phyloP scores from a whole-genome alignment of 2,113 vertebrate species.

The Nymphicus hollandicus region DNA sequence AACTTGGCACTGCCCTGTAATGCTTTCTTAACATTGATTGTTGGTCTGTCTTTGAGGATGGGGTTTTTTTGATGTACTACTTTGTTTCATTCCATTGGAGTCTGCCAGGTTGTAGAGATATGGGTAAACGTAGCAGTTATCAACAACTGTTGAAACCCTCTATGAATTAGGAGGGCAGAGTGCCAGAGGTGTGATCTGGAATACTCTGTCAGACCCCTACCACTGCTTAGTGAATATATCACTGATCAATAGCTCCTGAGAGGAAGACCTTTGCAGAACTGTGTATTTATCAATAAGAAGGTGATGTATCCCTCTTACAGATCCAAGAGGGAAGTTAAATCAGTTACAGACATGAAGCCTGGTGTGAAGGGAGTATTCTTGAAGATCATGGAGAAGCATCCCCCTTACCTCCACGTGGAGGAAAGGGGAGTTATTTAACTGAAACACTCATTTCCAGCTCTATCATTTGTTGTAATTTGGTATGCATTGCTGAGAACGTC shows the following conservation, averaged over 20 bases:
- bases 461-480: background rate
- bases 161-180: background rate
- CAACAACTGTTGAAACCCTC: background rate
- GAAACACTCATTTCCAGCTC: background rate
- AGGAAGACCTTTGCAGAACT: background rate
- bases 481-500: background rate
- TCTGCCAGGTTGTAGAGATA: background rate
- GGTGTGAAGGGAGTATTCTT: background rate
- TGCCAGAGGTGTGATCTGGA: background rate
- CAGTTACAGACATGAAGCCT: background rate
- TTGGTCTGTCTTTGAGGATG: background rate
- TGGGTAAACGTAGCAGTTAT: background rate
- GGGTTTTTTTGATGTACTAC: background rate
- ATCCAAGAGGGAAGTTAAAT: background rate
- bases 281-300: background rate
- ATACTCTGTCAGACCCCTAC: background rate
- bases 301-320: background rate
- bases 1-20: background rate
- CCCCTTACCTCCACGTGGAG: rapidly evolving
- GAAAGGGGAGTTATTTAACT: background rate
- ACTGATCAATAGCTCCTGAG: background rate
- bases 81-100: background rate
- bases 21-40: background rate
- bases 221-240: background rate
- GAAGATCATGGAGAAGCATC: background rate